Evolutionary conservation across 2,113 vertebrate species (phyloP).

Genomic region (Tupaia chinensis): DNA sequence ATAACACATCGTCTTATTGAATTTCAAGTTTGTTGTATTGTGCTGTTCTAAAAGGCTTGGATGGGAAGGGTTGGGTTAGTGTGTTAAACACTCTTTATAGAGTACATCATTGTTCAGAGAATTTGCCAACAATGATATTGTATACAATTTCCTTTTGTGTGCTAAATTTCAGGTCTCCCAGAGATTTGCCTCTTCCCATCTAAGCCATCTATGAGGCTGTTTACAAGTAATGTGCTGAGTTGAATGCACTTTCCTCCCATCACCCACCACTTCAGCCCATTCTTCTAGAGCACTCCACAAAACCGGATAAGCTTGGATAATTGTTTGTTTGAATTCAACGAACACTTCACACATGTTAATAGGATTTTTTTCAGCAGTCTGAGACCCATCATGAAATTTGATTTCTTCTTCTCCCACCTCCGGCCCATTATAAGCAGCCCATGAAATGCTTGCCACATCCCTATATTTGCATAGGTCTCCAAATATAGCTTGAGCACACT

Average conservation of each 20-base stretch:
- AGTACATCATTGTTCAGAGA: neutral
- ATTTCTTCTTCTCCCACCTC: slow-evolving; percentile 54
- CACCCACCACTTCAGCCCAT: slow-evolving; percentile 28
- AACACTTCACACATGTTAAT: slow-evolving; percentile 82
- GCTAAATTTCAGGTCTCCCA: slow-evolving; percentile 22
- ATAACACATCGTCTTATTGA: neutral
- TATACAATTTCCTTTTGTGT: neutral
- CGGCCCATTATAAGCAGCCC: slow-evolving; percentile 63
- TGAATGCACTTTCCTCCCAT: slow-evolving; percentile 65
- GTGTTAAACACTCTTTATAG: neutral
- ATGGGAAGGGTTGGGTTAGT: neutral
- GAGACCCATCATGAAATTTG: slow-evolving; percentile 81
- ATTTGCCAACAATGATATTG: neutral
- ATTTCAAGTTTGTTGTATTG: neutral
- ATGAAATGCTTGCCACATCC: slow-evolving; percentile 81
- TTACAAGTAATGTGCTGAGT: slow-evolving; percentile 53
- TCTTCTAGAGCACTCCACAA: slow-evolving; percentile 73
- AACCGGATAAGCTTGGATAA: slow-evolving; percentile 73
- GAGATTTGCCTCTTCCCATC: neutral
- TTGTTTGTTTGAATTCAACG: slow-evolving; percentile 83
- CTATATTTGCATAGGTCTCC: slow-evolving; percentile 67
- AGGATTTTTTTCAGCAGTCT: slow-evolving; percentile 83
- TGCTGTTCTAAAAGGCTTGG: neutral
- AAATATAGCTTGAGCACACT: slow-evolving; percentile 76
- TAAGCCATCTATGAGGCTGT: neutral